Base-by-base conservation (phyloP, 2,113 vertebrate species). In the Amphiprion percula region DNA sequence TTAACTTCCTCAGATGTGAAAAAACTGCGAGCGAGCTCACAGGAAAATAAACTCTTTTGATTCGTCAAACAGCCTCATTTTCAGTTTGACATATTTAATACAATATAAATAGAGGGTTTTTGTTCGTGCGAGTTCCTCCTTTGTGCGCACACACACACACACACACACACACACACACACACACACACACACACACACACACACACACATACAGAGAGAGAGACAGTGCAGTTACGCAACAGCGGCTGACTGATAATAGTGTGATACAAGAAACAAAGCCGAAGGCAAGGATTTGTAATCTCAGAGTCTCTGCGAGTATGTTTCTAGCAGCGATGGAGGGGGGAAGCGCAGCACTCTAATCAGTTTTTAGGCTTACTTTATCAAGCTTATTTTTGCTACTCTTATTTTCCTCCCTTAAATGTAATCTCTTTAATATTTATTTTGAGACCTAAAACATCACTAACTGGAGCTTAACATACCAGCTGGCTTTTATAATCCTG, bases 221-320 rank as follows among this genome's bases (percentile, higher is more conserved):
- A 76, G 19, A 62, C 17, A 15, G 46, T 60, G 69, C 6, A 3
- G 68, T 83, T 87, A 87, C 16, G 5, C 72, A 89, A 85, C 60
- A 30, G 53, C 10, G 6, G 69, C 59, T 75, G 60, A 80, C 76
- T 88, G 82, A 85, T 76, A 56, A 88, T 52, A 67, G 70, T 69
- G 54, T n/a, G 67, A 88, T 89, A 78, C 10, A 26, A 79, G 62
- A 91, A 83, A 63, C 59, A 75, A 83, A 70, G 79, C 87, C 62
- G 0, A 23, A 68, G 79, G 87, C 79, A 5, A 71, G 62, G 68
- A 75, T 80, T 79, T 79, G 68, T 83, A 75, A 77, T 87, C 72
- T 79, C 47, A 14, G 19, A 58, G 52, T 65, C n/a, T 56, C 37
- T 46, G 62, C 53, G 49, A 10, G 24, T 65, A 15, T 68, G 64